Conservation (phyloP, 2,797 vertebrate genomes). For the Rhinoraja longicauda region DNA sequence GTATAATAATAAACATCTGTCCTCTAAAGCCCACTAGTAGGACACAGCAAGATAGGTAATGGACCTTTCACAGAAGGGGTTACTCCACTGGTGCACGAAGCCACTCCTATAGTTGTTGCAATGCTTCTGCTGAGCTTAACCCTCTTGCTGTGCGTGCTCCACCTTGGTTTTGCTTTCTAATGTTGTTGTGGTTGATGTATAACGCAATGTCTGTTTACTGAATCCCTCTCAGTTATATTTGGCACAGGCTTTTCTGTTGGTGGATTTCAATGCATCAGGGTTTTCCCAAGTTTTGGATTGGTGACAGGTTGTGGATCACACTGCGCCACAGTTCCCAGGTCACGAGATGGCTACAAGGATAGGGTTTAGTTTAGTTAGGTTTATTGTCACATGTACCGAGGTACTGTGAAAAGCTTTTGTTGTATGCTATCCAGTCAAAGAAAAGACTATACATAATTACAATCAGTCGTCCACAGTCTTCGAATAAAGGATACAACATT, state of each 20-base stretch:
- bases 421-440: too few relatives aligned
- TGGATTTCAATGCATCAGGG: background rate
- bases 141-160: background rate
- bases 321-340: background rate
- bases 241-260: background rate
- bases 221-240: background rate
- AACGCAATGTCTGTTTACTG: background rate
- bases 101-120: background rate
- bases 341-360: background rate
- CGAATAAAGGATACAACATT: too few relatives aligned
- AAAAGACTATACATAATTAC: too few relatives aligned
- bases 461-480: too few relatives aligned
- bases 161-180: background rate
- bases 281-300: background rate
- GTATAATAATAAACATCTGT: background rate
- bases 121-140: slow-evolving; percentile 31
- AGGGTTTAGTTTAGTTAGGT: background rate
- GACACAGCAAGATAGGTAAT: background rate
- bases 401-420: too few relatives aligned
- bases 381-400: too few relatives aligned
- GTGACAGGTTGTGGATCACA: background rate
- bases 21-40: background rate
- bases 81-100: background rate
- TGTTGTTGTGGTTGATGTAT: background rate
- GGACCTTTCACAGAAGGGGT: background rate